These are phyloP conservation scores for Caranx melampygus DNA, from an alignment of 2,113 vertebrate species.

Conservation along the genomic window DNA sequence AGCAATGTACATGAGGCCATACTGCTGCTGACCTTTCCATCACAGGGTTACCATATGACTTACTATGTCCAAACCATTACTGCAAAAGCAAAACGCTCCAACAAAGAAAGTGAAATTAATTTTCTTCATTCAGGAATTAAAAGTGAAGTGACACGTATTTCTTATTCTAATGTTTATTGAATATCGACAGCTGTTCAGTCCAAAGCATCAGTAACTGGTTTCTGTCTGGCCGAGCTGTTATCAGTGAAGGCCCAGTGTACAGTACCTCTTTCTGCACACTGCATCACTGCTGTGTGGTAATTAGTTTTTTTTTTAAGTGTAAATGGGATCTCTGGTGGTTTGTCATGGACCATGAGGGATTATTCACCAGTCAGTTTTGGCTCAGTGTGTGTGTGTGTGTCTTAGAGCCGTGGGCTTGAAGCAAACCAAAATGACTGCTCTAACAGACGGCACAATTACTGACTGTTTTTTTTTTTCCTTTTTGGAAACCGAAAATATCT, in stretches of 20 bases:
- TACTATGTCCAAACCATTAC: neutral
- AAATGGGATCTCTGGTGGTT: constrained; percentile 66
- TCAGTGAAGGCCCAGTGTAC: constrained; percentile 9
- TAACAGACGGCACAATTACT: constrained; percentile 49
- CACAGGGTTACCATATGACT: neutral
- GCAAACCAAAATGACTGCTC: constrained; percentile 37
- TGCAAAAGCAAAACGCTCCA: neutral
- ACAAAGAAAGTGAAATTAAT: neutral
- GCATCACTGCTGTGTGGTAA: constrained; percentile 38
- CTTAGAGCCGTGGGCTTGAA: constrained; percentile 41
- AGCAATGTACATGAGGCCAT: too few relatives aligned
- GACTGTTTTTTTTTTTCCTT: constrained; percentile 2
- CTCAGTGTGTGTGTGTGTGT: constrained; percentile 4
- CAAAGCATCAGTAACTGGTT: neutral
- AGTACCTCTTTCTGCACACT: constrained; percentile 15
- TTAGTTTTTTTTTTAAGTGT: constrained; percentile 62
- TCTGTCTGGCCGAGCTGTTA: neutral
- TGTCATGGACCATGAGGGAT: constrained; percentile 44
- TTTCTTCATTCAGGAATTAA: neutral
- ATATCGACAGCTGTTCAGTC: constrained; percentile 12
- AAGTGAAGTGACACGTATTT: neutral
- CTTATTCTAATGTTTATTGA: neutral
- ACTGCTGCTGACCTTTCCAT: too few relatives aligned
- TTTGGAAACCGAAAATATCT: constrained; percentile 51
- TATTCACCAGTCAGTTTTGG: constrained; percentile 28